phyloP scores from a whole-genome alignment of 2,888 invertebrate species.

The Eledone cirrhosa region DNA sequence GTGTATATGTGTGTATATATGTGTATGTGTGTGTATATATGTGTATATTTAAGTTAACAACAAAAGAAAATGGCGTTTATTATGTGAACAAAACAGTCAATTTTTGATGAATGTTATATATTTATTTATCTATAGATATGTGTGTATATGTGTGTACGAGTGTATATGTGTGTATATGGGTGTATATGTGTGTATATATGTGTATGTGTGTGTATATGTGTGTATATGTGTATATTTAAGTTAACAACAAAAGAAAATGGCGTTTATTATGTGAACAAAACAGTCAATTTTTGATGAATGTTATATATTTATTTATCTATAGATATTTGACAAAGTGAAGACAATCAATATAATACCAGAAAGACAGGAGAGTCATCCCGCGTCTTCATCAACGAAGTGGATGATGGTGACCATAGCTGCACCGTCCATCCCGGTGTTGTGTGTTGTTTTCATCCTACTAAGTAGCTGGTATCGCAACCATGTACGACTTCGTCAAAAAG shows the following conservation, averaged over 20 bases:
- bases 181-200: too few relatives aligned
- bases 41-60: too few relatives aligned
- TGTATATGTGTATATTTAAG: background rate
- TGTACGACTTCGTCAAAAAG: slow-evolving; percentile 17
- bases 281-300: too few relatives aligned
- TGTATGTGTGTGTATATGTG: background rate
- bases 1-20: too few relatives aligned
- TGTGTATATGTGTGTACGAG: too few relatives aligned
- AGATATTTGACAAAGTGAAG: slow-evolving; percentile 11
- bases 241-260: too few relatives aligned
- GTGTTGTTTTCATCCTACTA: slow-evolving; percentile 10
- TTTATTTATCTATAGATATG: background rate
- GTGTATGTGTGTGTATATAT: too few relatives aligned
- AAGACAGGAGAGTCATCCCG: background rate
- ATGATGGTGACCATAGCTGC: slow-evolving; percentile 18
- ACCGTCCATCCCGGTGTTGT: slow-evolving; percentile 4
- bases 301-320: background rate
- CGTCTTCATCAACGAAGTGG: background rate
- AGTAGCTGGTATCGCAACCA: slow-evolving; percentile 23
- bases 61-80: too few relatives aligned
- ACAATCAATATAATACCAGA: background rate
- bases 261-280: too few relatives aligned
- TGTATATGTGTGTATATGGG: too few relatives aligned
- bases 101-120: background rate
- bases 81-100: too few relatives aligned